Base-by-base conservation (phyloP, 2,113 vertebrate species). In the Gadus chalcogrammus region DNA sequence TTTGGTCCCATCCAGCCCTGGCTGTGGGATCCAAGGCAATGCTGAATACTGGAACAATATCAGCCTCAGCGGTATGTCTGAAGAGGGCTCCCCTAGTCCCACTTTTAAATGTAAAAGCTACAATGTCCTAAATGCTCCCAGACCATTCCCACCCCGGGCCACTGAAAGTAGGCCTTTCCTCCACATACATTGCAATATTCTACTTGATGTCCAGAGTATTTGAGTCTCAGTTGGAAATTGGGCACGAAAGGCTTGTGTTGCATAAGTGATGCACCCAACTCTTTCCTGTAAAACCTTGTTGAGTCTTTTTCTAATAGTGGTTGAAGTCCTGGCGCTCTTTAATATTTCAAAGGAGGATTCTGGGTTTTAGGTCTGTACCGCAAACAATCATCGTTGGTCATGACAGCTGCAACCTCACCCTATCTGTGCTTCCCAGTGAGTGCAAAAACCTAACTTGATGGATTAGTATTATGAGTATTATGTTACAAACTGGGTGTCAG, bases 21-120 rank as follows among this genome's bases (percentile, higher is more conserved):
- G 90, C 31, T 97, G 96, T 61, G 48, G 18, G 0, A 85, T 97
- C 55, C 0, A 90, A 60, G 97, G 97, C 20, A 88, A 75, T n/a
- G 42, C 93, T 1, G 85, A 94, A 68, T 95, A 94, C 0, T 94
- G 92, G 31, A 81, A 93, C 0, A 67, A 94, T 73, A 91, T 99
- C 80, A 90, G 76, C 64, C 86, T 98, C 59, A 96, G 90, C 52
- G 98, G 97, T 17, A 3, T 20, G n/a, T 99, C 97, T 5, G 72
- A 83, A 0, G 94, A 97, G 70, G 97, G 95, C 31, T 98, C 93
- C 3, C 97, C 97, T 0, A 0, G 1, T 2, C 97, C 97, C 0
- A 28, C 1, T 0, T 96, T 96, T 59, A 64, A 79, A 18, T 99
- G 97, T 97, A 72, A 82, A 79, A 91, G 81, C 76, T 97, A 88